Base-by-base conservation (phyloP, 2,797 vertebrate species). In the Intellagama lesueurii region DNA sequence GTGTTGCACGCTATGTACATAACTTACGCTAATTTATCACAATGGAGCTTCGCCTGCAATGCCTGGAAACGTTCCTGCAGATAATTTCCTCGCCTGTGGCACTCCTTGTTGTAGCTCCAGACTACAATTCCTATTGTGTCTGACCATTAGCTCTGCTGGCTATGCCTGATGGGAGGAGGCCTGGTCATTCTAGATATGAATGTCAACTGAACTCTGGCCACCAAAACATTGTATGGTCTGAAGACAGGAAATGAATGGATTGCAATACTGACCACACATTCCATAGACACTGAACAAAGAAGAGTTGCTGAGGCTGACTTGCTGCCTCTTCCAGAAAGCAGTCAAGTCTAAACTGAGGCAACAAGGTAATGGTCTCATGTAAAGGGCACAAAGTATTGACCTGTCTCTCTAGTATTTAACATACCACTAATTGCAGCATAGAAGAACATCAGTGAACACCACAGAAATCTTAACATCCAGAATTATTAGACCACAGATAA, bases 391-490 rank as follows among this genome's bases (percentile, higher is more conserved):
- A 92, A 64, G 60, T 64, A 64, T 22, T 64, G 19, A 64, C 60
- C 5, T 64, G 22, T 81, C 8, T 24, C 56, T 64, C 40, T 35
- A 86, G 35, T 35, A 86, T 66, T 64, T 86, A 92, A 95, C 83
- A 92, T 90, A 85, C 81, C 86, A 94, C 86, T 0, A 40, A 94
- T 83, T 0, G 47, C 81, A 92, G 89, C 73, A 92, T 69, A 89
- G 93, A 93, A 88, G 88, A 91, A 92, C 81, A 93, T 89, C 90
- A 95, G 90, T 91, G 94, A 40, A 94, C 66, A 87, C 81, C 89
- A 85, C 1, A 44, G 81, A 92, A 35, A 78, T 83, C 0, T 90
- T 93, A 93, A 94, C 76, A 85, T 35, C 91, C 47, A 40, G 89
- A 93, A 92, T 93, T 90, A 92, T 92, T 52, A 90, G 83, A 30